phyloP scores from a whole-genome alignment of 2,113 vertebrate species.

The Sigmodon hispidus region DNA sequence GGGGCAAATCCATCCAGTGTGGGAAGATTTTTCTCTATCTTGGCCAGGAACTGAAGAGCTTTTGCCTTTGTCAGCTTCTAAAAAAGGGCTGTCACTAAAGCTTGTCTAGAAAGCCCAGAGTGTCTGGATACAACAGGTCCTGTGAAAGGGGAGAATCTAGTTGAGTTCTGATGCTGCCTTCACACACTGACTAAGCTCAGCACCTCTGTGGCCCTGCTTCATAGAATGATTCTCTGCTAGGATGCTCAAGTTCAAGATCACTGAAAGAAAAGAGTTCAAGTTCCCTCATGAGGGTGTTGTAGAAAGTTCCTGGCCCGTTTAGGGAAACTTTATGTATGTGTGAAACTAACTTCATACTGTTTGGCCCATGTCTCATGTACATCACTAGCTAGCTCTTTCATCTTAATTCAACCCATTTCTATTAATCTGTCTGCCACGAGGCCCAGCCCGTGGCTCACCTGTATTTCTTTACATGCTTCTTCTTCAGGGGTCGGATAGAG shows the following conservation, averaged over 20 bases:
- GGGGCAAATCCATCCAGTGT: neutral
- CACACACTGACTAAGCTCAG: neutral
- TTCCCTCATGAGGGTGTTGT: too few relatives aligned
- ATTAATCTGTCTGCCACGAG: too few relatives aligned
- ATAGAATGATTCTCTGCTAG: neutral
- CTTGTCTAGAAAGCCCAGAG: neutral
- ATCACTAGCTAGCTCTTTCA: too few relatives aligned
- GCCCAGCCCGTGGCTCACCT: too few relatives aligned
- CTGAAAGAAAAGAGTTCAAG: neutral
- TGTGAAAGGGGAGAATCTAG: neutral
- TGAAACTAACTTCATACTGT: too few relatives aligned
- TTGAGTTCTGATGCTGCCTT: neutral
- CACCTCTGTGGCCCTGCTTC: neutral
- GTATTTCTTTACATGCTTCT: too few relatives aligned
- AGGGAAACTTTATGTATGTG: too few relatives aligned
- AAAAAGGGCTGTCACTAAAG: conserved; percentile 33
- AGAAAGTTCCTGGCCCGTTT: too few relatives aligned
- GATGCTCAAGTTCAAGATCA: neutral
- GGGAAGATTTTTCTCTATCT: conserved; percentile 62
- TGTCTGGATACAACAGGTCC: neutral
- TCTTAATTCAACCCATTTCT: too few relatives aligned
- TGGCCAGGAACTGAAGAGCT: neutral
- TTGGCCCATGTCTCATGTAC: too few relatives aligned
- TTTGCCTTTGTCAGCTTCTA: conserved; percentile 51
- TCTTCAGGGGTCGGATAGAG: too few relatives aligned